Evolutionary conservation across 2,113 vertebrate genomes (phyloP).

Genomic region (Gavialis gangeticus): DNA sequence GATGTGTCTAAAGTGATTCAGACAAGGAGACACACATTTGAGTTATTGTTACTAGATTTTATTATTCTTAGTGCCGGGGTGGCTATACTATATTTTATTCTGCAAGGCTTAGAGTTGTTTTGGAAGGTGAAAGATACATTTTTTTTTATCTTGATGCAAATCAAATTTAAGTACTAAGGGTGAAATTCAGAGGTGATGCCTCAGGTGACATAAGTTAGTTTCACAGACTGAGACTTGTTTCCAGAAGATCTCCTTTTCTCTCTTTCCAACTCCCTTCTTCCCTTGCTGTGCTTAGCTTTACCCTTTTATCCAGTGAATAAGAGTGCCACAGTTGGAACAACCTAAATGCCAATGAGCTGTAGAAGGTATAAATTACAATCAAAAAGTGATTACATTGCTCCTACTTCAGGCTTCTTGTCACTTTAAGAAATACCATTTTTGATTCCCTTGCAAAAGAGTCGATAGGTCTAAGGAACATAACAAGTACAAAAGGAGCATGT

Average conservation of each 20-base stretch:
- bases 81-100: conserved; percentile 66
- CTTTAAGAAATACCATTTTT: neutral
- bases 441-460: neutral
- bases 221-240: conserved; percentile 40
- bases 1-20: conserved; percentile 73
- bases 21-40: conserved; percentile 69
- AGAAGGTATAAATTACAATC: conserved; percentile 14
- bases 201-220: conserved; percentile 36
- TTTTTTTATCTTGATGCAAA: conserved; percentile 50
- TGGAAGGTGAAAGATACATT: conserved; percentile 2
- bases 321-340: conserved; percentile 12
- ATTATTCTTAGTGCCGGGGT: conserved; percentile 68
- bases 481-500: neutral
- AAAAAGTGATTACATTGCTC: neutral
- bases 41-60: conserved; percentile 73
- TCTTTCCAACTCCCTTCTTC: neutral
- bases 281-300: neutral
- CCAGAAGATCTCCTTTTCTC: conserved; percentile 33
- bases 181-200: conserved; percentile 59
- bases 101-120: conserved; percentile 63
- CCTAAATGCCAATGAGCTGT: neutral
- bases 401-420: neutral
- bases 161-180: conserved; percentile 65
- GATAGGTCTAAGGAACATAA: neutral
- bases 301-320: conserved; percentile 3